Base-by-base conservation (phyloP, 1,140 invertebrate species). In the Harlomillsia oculata region DNA sequence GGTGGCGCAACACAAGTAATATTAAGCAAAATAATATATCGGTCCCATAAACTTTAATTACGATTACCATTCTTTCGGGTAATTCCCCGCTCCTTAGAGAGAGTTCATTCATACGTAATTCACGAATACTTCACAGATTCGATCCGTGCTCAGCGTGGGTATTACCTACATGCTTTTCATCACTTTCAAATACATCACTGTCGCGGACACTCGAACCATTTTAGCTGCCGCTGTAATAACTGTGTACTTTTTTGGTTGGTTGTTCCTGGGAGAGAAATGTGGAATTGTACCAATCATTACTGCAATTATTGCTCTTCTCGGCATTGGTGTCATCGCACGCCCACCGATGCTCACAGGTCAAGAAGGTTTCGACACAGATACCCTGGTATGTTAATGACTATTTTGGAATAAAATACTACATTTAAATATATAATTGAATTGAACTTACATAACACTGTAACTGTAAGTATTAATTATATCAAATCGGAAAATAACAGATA, bases 171-270 rank as follows among this genome's bases (percentile, higher is more conserved):
- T 37, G 6, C 34, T 56, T 16, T 40, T 56, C 9, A n/a, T 18
- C 30, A 36, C 45, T 25, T 56, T 56, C 34, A 50, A 32, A 32
- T 56, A 39, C 34, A 56, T 56, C 20, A 29, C 45, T 20, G 54
- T 56, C 34, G 54, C 54, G 13, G 54, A 56, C 11, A 36, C 45
- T 0, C 9, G 54, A 2, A 56, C 54, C 4, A 56, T 62, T 49
- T 56, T 59, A 3, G 61, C 55, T 21, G 48, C 44, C 36, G 44
- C 59, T 3, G 59, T 59, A 1, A 49, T 65, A 2, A 25, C 49
- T n/a, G 63, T 65, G 1, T 56, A 46, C 5, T 45, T 65, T 6
- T 43, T 65, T 11, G 63, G 59, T 2, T 56, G 58, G 36, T 57
- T 65, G n/a, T 60, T 60, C 29, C 45, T 65, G 3, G 53, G 53